These are phyloP conservation scores for Sorex fumeus DNA, from an alignment of 2,113 vertebrate species.

Conservation along the genomic window DNA sequence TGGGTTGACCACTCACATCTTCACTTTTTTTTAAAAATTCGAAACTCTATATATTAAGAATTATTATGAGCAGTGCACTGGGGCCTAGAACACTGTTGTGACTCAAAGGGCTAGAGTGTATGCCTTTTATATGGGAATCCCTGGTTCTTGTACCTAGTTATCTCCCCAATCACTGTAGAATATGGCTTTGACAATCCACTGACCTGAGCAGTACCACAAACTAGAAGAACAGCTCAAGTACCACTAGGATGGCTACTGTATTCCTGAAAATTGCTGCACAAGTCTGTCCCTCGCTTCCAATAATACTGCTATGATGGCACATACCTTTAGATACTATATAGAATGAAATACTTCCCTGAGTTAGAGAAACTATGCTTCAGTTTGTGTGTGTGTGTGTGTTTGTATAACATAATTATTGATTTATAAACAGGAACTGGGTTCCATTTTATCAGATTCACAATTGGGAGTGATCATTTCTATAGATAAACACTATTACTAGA, in stretches of 20 bases:
- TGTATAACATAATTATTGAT: conserved; percentile 1
- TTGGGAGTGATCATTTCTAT: not conserved
- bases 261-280: not conserved
- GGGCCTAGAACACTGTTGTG: not conserved
- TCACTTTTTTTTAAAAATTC: not conserved
- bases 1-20: not conserved
- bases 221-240: too few species aligned
- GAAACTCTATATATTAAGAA: not conserved
- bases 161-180: too few species aligned
- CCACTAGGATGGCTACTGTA: too few species aligned
- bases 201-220: too few species aligned
- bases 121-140: too few species aligned
- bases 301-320: too few species aligned
- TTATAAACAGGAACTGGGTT: not conserved
- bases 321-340: not conserved
- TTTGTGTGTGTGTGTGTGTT: not conserved
- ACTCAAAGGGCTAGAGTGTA: too few species aligned
- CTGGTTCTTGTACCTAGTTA: too few species aligned
- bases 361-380: not conserved
- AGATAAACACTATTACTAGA: not conserved
- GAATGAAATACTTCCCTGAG: not conserved
- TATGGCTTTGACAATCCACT: too few species aligned
- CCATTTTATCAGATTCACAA: not conserved
- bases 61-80: not conserved
- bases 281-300: not conserved